Evolutionary conservation across 2,888 invertebrate genomes (phyloP), one percentile per base, ranked within the genome.

Genomic region (Eupithecia dodoneata): DNA sequence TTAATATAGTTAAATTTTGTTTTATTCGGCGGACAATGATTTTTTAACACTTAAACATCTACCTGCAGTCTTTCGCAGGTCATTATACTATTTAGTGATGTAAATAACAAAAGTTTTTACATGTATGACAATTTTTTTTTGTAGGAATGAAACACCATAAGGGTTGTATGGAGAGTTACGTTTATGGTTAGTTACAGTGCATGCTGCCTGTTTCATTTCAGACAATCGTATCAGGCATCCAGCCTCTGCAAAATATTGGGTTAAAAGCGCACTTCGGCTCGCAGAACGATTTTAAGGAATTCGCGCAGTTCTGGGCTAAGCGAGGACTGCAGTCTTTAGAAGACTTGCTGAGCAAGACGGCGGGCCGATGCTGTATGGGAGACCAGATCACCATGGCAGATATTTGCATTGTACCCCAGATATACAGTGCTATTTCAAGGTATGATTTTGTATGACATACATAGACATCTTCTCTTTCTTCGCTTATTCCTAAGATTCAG

Each of bases 341-440:
- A 85, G 88, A 89, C 15, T 81, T 93, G 76, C 84, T 96, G 63
- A 82, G 86, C 71, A 88, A 90, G 66, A 92, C 95, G n/a, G 88
- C 96, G 18, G 96, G 96, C 3, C 89, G 87, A 72, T 97, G 93
- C 87, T 96, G 96, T 82, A 92, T 97, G 13, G 97, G 96, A 1
- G 95, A 97, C 85, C 90, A 93, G 18, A 87, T 97, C 3, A 96
- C 96, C 0, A 87, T 97, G 82, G 97, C 97, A n/a, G 97, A 97
- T 86, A 88, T 96, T 45, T 97, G 96, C 84, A 89, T 97, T 2
- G 96, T 97, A 0, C 97, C 97, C 4, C 97, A 97, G 85, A 85
- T 97, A 13, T 96, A 92, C 84, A 96, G 96, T 85, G 96, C 96
- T 63, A 85, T 89, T 0, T 89, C 91, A 59, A 96, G 96, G 96